These are phyloP conservation scores for Urechis unicinctus DNA, from an alignment of 2,888 invertebrate species.

Conservation along the genomic window DNA sequence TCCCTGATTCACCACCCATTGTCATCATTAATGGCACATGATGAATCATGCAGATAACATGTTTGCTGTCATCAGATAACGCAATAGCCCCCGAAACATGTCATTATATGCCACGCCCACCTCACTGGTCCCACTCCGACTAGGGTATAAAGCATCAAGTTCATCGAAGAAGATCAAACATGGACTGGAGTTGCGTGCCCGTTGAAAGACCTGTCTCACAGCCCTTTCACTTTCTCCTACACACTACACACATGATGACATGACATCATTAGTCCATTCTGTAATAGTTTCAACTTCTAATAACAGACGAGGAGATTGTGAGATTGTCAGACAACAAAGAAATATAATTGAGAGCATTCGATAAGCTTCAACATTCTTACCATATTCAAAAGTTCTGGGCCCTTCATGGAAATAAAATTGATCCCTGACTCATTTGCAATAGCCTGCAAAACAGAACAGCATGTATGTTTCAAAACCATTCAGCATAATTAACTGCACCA, in stretches of 20 bases:
- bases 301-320: no score
- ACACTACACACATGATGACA: slow-evolving; percentile 59
- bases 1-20: slow-evolving; percentile 26
- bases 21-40: no score
- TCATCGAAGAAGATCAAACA: slow-evolving; percentile 88
- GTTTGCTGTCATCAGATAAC: no score
- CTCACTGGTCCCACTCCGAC: slow-evolving; percentile 70
- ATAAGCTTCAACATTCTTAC: no score
- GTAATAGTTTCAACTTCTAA: no score
- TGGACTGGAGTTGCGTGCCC: slow-evolving; percentile 90
- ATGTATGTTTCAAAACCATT: background rate
- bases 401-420: slow-evolving; percentile 97
- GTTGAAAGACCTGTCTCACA: slow-evolving; percentile 88
- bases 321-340: no score
- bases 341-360: no score
- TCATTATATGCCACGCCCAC: slow-evolving; percentile 42
- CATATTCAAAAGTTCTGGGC: slow-evolving; percentile 96
- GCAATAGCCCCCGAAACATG: background rate
- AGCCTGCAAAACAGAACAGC: slow-evolving; percentile 55
- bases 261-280: no score
- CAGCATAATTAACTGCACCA: no score
- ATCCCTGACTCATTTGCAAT: slow-evolving; percentile 98
- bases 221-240: slow-evolving; percentile 98
- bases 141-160: slow-evolving; percentile 90
- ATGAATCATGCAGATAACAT: no score